A percentile compares a stretch with the other conserved stretches of the same genome.
Evolutionary conservation across 2,113 vertebrate genomes (phyloP).

Genomic region (Heterotis niloticus): DNA sequence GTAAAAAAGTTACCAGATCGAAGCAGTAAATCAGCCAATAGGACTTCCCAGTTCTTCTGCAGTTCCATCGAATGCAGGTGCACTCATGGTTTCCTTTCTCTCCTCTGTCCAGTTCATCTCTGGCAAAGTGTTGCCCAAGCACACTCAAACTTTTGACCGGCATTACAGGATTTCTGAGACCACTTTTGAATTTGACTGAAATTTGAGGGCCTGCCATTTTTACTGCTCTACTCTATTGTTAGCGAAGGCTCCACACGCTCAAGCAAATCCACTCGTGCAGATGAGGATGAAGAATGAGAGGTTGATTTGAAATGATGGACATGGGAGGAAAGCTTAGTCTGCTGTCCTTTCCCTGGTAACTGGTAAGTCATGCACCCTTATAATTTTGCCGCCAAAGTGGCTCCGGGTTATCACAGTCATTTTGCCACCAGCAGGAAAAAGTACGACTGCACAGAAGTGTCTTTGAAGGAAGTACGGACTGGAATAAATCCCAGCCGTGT

Average conservation of each 20-base stretch:
- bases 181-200: too few relatives aligned
- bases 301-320: constrained; percentile 9
- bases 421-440: constrained; percentile 12
- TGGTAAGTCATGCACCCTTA: not conserved
- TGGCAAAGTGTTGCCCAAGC: too few relatives aligned
- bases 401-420: constrained; percentile 35
- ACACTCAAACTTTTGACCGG: too few relatives aligned
- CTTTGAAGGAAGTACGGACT: constrained; percentile 29
- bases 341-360: not conserved
- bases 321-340: not conserved
- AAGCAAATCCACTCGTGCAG: not conserved
- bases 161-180: not conserved
- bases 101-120: too few relatives aligned
- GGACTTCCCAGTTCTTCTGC: too few relatives aligned
- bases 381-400: constrained; percentile 15
- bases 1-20: not conserved
- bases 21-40: too few relatives aligned
- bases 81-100: too few relatives aligned
- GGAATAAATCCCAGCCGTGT: constrained; percentile 8
- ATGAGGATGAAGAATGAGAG: not conserved
- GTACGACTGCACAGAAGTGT: constrained; percentile 25
- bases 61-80: not conserved
- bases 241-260: not conserved
- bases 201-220: too few relatives aligned
- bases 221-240: too few relatives aligned